These are phyloP conservation scores for human (Homo sapiens) DNA, from an alignment of 2,113 vertebrate genomes.

Conservation along the genomic window GRCh38 chr9:98584001-98584500, in stretches of 20 bases:
- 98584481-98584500: conserved; percentile 16
- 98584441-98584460: neutral
- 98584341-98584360: neutral
- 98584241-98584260: neutral
- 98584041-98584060: conserved; percentile 40
- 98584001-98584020: conserved; percentile 27
- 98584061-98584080: neutral
- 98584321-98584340: neutral
- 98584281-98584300: neutral
- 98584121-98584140: neutral
- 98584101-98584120: neutral
- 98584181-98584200: neutral
- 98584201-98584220: rapidly evolving
- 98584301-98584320: neutral
- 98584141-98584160: neutral
- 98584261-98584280: neutral
- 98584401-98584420: neutral
- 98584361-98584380: neutral
- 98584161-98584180: neutral
- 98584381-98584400: neutral
- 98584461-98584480: neutral
- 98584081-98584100: neutral
- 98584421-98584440: neutral
- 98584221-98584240: rapidly evolving
- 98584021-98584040: neutral